phyloP scores from a whole-genome alignment of 2,888 invertebrate genomes.

The Thymelicus sylvestris region DNA sequence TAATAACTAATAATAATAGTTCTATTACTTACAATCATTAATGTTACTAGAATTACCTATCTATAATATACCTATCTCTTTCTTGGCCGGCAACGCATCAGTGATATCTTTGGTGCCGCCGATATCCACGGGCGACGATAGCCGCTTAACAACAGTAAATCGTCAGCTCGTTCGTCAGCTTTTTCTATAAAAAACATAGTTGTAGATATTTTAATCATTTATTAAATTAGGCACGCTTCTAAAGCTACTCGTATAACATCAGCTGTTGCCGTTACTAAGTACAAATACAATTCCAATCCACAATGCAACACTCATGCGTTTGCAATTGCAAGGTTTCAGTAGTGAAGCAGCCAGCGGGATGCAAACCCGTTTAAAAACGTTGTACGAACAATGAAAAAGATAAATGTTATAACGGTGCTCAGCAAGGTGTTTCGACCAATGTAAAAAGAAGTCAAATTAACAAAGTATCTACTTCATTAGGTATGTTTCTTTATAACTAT shows the following conservation, averaged over 20 bases:
- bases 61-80: too few species aligned
- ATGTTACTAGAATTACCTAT: too few species aligned
- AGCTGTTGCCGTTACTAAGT: slow-evolving; percentile 6
- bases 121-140: too few species aligned
- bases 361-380: slow-evolving; percentile 16
- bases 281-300: slow-evolving; percentile 8
- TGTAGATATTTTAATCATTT: background rate
- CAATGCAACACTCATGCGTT: slow-evolving; percentile 16
- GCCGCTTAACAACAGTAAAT: too few species aligned
- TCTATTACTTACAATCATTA: too few species aligned
- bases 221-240: slow-evolving; percentile 4
- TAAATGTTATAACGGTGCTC: slow-evolving; percentile 10
- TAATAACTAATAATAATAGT: too few species aligned
- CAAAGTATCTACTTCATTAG: background rate
- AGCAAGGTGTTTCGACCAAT: slow-evolving; percentile 11
- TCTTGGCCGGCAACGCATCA: too few species aligned
- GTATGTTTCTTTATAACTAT: background rate
- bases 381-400: slow-evolving; percentile 10
- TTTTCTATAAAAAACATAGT: too few species aligned
- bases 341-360: slow-evolving; percentile 24
- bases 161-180: too few species aligned
- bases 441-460: background rate
- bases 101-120: too few species aligned
- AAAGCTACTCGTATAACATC: background rate
- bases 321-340: slow-evolving; percentile 19